Percentiles rank a stretch among this genome's conserved stretches.
Evolutionary conservation across 92 coral and sea anemone species (phyloP).

Genomic region (Palythoa caribaeorum): DNA sequence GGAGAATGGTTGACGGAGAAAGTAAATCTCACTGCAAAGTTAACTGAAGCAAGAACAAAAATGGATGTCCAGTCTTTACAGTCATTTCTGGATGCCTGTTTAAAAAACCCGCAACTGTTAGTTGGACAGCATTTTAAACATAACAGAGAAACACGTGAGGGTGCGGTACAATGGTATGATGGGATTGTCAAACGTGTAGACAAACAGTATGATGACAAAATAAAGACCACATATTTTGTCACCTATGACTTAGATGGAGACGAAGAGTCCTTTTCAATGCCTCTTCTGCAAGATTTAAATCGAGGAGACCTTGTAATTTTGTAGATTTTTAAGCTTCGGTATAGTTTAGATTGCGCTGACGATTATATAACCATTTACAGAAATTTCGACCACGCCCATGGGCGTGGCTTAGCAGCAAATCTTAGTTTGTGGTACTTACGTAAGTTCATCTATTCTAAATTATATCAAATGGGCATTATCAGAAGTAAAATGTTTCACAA

Average conservation of each 20-base stretch:
- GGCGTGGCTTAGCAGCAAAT: constrained; percentile 12
- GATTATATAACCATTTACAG: not conserved
- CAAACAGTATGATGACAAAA: not conserved
- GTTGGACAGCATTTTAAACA: not conserved
- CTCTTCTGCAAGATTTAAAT: too few species aligned
- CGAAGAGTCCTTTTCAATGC: not conserved
- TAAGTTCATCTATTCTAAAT: not conserved
- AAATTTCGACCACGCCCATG: constrained; percentile 14
- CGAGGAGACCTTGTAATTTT: too few species aligned
- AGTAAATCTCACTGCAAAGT: too few species aligned
- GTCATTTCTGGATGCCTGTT: not conserved
- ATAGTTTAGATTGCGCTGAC: not conserved
- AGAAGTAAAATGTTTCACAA: not conserved
- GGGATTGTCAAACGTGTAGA: constrained; percentile 2
- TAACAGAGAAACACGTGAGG: not conserved
- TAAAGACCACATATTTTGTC: not conserved
- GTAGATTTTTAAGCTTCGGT: not conserved
- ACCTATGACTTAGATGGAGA: constrained; percentile 18
- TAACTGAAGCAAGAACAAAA: too few species aligned
- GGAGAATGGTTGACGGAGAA: too few species aligned
- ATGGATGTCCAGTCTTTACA: too few species aligned
- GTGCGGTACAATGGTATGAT: not conserved
- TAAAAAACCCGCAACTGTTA: not conserved
- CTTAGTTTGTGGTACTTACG: not conserved
- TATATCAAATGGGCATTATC: not conserved